Evolutionary conservation across 2,113 vertebrate genomes (phyloP), one percentile per base, ranked within the genome.

Genomic region (Ammodytes dubius): DNA sequence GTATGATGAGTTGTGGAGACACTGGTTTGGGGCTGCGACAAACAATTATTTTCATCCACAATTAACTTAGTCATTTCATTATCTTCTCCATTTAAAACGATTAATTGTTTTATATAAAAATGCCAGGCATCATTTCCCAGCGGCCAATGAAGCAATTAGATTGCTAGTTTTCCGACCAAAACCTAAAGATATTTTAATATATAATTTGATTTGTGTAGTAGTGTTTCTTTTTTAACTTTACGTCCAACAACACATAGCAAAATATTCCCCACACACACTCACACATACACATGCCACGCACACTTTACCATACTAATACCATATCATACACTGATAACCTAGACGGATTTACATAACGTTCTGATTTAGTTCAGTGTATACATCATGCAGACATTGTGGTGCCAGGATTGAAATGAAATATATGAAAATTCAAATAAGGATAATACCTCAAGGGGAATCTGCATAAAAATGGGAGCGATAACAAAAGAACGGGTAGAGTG

Each of bases 391-490:
- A 77, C 79, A 64, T 40, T 56, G 43, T 40, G 50, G 75, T 79
- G 82, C 82, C 77, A 84, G 81, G 77, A 80, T 60, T 63, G 67
- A 87, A 85, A 82, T 74, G 67, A 87, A 86, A 84, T 73, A 81
- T 57, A 67, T 77, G 56, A 46, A 79, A 88, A 88, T 74, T 82
- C 76, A 83, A 86, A 90, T 83, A 65, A 73, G 63, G 70, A 85
- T 83, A 88, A 91, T 83, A 88, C 83, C 91, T 88, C 19, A 35
- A 53, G 85, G 85, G 76, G 73, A 88, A 91, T 89, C 82, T 86
- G 88, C 85, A 92, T 90, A 66, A 68, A 84, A 91, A 92, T 89
- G 84, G 84, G 82, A 19, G 50, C 17, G 82, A 84, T 91, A 90
- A 89, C 77, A 92, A 91, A 82, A 88, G 86, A 89, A 46, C 0